Evolutionary conservation across 2,888 invertebrate genomes (phyloP).

Genomic region (Phengaris arion): DNA sequence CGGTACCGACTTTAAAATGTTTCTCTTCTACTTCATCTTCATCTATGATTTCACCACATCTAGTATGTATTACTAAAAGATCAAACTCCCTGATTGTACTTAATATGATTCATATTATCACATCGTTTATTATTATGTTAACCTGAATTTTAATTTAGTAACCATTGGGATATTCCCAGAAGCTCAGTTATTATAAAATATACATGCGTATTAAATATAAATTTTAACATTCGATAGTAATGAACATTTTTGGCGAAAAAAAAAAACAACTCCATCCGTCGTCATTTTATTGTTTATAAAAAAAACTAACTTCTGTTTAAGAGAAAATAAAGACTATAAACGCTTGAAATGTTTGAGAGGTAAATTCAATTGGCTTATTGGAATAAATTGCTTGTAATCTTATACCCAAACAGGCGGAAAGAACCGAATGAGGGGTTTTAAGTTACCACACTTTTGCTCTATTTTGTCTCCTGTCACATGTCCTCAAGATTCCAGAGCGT

Average conservation of each 20-base stretch:
- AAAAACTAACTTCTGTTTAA: conserved; percentile 42
- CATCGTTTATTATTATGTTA: too few relatives aligned
- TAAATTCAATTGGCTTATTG: conserved; percentile 74
- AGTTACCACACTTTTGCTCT: conserved; percentile 62
- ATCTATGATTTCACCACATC: too few relatives aligned
- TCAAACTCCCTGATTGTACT: too few relatives aligned
- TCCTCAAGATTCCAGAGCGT: conserved; percentile 56
- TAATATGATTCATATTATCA: too few relatives aligned
- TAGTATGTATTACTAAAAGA: too few relatives aligned
- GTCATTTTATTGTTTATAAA: conserved; percentile 31
- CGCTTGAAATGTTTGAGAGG: conserved; percentile 56
- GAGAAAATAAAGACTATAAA: conserved; percentile 55
- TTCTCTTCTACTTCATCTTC: too few relatives aligned
- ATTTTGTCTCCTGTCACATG: conserved; percentile 55
- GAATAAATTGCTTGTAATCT: conserved; percentile 78
- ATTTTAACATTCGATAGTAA: too few relatives aligned
- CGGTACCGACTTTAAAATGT: neutral
- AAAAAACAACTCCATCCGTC: neutral
- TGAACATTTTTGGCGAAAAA: too few relatives aligned
- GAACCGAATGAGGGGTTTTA: conserved; percentile 75
- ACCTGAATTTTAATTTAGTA: too few relatives aligned
- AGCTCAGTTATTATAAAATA: too few relatives aligned
- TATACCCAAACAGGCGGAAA: conserved; percentile 77
- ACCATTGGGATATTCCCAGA: too few relatives aligned
- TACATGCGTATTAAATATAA: too few relatives aligned